Percentiles rank a stretch among this genome's conserved stretches.
Evolutionary conservation across 2,113 vertebrate species (phyloP).

Genomic region (Chaetops frenatus): DNA sequence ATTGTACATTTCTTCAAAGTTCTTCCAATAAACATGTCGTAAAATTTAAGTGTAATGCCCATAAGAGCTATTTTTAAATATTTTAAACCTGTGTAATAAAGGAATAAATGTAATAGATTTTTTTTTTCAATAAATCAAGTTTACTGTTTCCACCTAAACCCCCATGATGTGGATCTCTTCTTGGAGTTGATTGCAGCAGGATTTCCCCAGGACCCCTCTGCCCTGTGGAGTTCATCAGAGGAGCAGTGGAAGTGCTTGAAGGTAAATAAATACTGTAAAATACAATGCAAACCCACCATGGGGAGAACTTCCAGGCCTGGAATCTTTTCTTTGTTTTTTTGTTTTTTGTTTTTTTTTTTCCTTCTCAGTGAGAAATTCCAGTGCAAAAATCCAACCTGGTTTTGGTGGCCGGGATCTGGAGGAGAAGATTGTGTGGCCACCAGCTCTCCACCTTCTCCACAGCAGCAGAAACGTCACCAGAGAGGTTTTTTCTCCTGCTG

Average conservation of each 20-base stretch:
- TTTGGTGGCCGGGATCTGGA: not conserved
- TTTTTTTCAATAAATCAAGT: slow-evolving; percentile 90
- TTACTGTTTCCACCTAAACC: slow-evolving; percentile 81
- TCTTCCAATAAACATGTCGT: slow-evolving; percentile 29
- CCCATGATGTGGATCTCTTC: slow-evolving; percentile 64
- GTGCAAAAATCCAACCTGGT: not conserved
- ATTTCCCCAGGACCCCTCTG: not conserved
- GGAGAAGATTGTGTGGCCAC: not conserved
- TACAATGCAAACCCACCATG: not conserved
- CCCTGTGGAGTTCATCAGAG: not conserved
- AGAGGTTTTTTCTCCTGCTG: not conserved
- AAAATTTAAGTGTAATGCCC: slow-evolving; percentile 53
- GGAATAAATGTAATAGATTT: slow-evolving; percentile 82
- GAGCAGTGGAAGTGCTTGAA: not conserved
- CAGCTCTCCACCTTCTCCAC: not conserved
- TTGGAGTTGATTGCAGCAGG: slow-evolving; percentile 11
- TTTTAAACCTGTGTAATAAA: slow-evolving; percentile 90
- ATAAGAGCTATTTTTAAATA: slow-evolving; percentile 73
- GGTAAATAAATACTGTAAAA: not conserved
- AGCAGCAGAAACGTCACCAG: fast-evolving
- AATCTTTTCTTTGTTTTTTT: not conserved
- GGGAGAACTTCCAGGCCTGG: not conserved
- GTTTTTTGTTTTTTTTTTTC: too few species aligned
- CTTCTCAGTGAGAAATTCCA: not conserved
- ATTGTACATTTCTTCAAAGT: slow-evolving; percentile 38